Percentiles rank a stretch among this genome's conserved stretches.
Evolutionary conservation across 1,140 invertebrate genomes (phyloP).

Genomic region (honey bee (Apis mellifera)): Amel_HAv3.1 CM009941.2:14176001-14176500

Average conservation of each 20-base stretch:
- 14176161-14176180: constrained; percentile 64
- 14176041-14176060: constrained; percentile 67
- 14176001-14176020: constrained; percentile 64
- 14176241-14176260: not conserved
- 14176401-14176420: not conserved
- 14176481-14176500: constrained; percentile 29
- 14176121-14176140: constrained; percentile 73
- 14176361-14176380: constrained; percentile 1
- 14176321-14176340: not conserved
- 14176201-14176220: constrained; percentile 52
- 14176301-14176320: constrained; percentile 7
- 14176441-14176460: not conserved
- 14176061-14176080: constrained; percentile 68
- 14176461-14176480: not conserved
- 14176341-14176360: not conserved
- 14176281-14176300: not conserved
- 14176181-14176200: not conserved
- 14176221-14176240: not conserved
- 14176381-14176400: not conserved
- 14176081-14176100: constrained; percentile 74
- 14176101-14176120: constrained; percentile 70
- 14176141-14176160: constrained; percentile 73
- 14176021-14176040: constrained; percentile 37
- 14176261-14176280: constrained; percentile 32
- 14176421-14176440: not conserved